Evolutionary conservation across 1,140 invertebrate species (phyloP), one percentile per base, ranked within the genome.

Genomic region (Bombus huntii): DNA sequence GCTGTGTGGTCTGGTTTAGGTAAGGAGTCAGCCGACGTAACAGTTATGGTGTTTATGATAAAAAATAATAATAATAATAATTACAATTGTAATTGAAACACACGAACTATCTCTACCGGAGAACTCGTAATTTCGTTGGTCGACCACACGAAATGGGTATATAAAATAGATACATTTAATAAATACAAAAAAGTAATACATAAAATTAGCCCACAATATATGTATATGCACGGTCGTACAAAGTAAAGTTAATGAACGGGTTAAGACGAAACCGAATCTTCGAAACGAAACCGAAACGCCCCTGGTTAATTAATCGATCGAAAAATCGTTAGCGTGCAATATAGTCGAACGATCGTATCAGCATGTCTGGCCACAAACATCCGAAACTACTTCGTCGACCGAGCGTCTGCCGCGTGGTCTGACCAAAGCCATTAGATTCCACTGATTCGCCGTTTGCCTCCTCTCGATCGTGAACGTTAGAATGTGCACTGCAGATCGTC

Each of bases 301-400:
- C 1, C 6, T 18, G 65, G 15, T 34, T 66, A 18, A 31, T 66
- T 66, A 22, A 53, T 59, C 62, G 25, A 42, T 62, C 37, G 47
- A 39, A 53, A 53, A 81, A 59, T 73, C 37, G 15, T 73, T 34
- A 37, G 3, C 25, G 1, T 15, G 15, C 25, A 53, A 12, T 25
- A 12, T 71, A 37, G 68, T 13, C 70, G 28, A 34, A 57, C 37
- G 47, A 42, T 12, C 9, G 44, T 59, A 77, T 83, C 81, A 70
- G 81, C 42, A 25, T 75, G 74, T 77, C 73, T 53, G 74, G 8
- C 81, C 74, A 12, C 81, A 77, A 77, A 83, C 73, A 77, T 83
- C 62, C 81, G 74, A 70, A 83, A 70, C 81, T 83, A 83, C 81
- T 83, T 70, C 44, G 44, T 18, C 28, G 39, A 44, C 22, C 39